phyloP scores from a whole-genome alignment of 2,797 vertebrate species.

The Pitangus sulphuratus region DNA sequence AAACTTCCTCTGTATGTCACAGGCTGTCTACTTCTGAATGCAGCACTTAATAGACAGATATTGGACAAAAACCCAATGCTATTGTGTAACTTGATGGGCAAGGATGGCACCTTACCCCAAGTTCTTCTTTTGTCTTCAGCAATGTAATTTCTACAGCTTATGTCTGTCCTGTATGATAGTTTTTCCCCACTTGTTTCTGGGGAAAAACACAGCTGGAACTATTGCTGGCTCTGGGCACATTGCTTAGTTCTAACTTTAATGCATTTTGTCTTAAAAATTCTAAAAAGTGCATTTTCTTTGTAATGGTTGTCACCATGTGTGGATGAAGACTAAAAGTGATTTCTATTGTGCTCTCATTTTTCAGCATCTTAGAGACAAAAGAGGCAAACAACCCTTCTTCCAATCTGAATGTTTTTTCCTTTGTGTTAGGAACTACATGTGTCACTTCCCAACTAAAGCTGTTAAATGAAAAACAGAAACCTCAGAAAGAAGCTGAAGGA shows the following conservation, averaged over 20 bases:
- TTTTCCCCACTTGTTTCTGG: neutral
- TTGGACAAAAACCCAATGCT: neutral
- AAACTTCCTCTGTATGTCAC: accelerated
- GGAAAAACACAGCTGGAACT: neutral
- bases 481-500: neutral
- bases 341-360: neutral
- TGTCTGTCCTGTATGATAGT: neutral
- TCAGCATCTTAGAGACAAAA: neutral
- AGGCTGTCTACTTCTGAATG: neutral
- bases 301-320: neutral
- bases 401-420: neutral
- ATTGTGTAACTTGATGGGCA: neutral
- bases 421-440: neutral
- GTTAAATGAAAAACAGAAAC: neutral
- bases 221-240: neutral
- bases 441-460: neutral
- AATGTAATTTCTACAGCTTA: neutral
- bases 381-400: neutral
- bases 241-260: neutral
- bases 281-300: neutral
- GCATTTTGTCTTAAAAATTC: neutral
- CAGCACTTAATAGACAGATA: neutral
- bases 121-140: neutral
- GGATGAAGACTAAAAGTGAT: neutral
- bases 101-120: neutral